These are phyloP conservation scores for Anarhynchus alexandrinus DNA, from an alignment of 2,113 vertebrate species.

Conservation along the genomic window DNA sequence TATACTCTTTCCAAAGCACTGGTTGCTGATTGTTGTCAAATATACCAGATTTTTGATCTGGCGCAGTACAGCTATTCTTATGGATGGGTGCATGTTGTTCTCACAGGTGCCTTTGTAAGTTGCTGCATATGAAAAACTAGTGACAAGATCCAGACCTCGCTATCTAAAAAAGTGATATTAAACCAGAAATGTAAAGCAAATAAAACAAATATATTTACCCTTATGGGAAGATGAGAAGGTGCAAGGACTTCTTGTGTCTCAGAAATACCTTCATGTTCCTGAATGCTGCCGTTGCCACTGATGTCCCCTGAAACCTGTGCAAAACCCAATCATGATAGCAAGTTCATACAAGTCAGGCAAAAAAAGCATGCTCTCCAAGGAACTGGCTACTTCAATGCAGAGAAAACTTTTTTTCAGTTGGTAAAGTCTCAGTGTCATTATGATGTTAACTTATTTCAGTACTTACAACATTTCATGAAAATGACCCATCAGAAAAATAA, in stretches of 20 bases:
- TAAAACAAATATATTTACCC: not conserved
- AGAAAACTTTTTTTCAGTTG: not conserved
- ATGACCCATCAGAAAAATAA: not conserved
- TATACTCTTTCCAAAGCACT: not conserved
- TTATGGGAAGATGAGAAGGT: conserved; percentile 54
- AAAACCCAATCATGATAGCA: not conserved
- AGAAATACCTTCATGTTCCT: conserved; percentile 71
- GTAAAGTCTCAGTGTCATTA: not conserved
- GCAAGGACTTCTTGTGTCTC: conserved; percentile 64
- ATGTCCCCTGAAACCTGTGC: conserved; percentile 85
- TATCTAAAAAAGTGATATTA: not conserved
- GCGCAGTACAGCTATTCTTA: not conserved
- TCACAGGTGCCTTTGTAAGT: not conserved
- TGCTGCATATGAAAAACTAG: not conserved
- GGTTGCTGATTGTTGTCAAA: not conserved
- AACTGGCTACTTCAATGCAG: not conserved
- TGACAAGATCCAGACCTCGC: not conserved
- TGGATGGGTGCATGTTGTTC: not conserved
- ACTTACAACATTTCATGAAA: not conserved
- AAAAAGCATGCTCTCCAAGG: not conserved
- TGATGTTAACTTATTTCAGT: not conserved
- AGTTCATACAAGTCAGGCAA: not conserved
- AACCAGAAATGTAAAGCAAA: not conserved
- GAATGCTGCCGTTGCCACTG: conserved; percentile 78
- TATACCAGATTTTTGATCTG: not conserved